Percentiles rank a stretch among this genome's conserved stretches.
phyloP scores from a whole-genome alignment of 2,113 vertebrate species.

The Lampris megalopsis region DNA sequence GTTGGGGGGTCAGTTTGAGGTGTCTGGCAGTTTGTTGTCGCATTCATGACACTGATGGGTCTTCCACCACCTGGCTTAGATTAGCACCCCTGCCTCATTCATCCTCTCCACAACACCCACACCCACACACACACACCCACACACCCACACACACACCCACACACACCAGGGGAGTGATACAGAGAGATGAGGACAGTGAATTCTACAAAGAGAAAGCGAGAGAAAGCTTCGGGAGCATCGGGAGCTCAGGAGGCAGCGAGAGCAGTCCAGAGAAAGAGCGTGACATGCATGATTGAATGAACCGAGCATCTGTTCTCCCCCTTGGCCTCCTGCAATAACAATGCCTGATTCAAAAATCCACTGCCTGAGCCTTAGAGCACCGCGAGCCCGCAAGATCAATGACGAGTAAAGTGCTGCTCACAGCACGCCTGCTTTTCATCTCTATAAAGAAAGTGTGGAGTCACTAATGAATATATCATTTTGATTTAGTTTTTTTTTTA shows the following conservation, averaged over 20 bases:
- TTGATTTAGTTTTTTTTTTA: no score
- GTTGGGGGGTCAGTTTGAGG: conserved; percentile 52
- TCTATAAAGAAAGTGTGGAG: neutral
- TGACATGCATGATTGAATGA: conserved; percentile 72
- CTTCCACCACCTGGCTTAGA: conserved; percentile 69
- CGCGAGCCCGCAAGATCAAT: conserved; percentile 37
- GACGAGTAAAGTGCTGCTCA: conserved; percentile 2
- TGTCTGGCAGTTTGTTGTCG: conserved; percentile 72
- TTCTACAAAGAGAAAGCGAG: neutral
- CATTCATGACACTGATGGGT: conserved; percentile 59
- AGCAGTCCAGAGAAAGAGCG: conserved; percentile 6
- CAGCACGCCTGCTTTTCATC: neutral
- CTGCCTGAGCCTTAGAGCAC: conserved; percentile 29
- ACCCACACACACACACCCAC: conserved; percentile 14
- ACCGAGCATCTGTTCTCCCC: conserved; percentile 69
- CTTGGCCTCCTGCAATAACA: conserved; percentile 68
- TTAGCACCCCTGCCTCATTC: conserved; percentile 64
- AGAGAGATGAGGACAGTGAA: neutral
- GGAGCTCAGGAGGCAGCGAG: neutral
- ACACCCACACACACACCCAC: conserved; percentile 3
- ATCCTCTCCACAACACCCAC: conserved; percentile 34
- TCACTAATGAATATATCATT: neutral
- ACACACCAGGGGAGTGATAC: neutral
- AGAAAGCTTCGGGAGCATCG: neutral
- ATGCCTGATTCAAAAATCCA: conserved; percentile 63